Conservation (phyloP, 2,888 invertebrate genomes). For the Hydrotaea diabolus region DNA sequence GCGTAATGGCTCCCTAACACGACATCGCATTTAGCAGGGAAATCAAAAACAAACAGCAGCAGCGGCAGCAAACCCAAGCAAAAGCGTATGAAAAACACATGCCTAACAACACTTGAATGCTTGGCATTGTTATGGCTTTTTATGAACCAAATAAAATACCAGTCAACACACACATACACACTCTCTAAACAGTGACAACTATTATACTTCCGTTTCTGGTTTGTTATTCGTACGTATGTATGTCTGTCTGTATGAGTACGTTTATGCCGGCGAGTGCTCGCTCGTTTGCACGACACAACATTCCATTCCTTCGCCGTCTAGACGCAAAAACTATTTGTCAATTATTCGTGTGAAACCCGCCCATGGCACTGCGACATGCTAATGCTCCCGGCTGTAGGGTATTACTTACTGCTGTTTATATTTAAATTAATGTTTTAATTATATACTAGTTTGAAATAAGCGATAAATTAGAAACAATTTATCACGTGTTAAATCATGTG, state of each 20-base stretch:
- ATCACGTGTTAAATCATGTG: conserved; percentile 47
- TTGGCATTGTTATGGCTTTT: conserved; percentile 42
- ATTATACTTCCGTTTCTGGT: conserved; percentile 44
- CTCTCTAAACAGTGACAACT: conserved; percentile 41
- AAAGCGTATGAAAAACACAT: conserved; percentile 38
- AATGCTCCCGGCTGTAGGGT: neutral
- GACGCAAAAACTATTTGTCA: conserved; percentile 39
- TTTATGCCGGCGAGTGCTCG: too few species aligned
- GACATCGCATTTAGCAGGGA: conserved; percentile 42
- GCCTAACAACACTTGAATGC: conserved; percentile 52
- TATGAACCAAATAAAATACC: conserved; percentile 34
- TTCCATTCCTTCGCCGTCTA: conserved; percentile 22
- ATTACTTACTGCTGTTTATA: neutral
- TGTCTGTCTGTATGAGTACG: neutral
- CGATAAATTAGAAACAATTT: conserved; percentile 58
- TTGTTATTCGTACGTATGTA: neutral
- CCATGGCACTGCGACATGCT: neutral
- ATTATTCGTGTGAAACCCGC: conserved; percentile 3
- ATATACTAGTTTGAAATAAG: conserved; percentile 43
- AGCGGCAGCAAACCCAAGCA: neutral
- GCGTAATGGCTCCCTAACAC: conserved; percentile 50
- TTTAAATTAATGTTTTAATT: conserved; percentile 52
- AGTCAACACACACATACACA: neutral
- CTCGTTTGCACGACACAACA: conserved; percentile 2
- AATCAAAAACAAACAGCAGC: neutral